phyloP scores from a whole-genome alignment of 2,797 vertebrate genomes.

The Lutjanus argentimaculatus region DNA sequence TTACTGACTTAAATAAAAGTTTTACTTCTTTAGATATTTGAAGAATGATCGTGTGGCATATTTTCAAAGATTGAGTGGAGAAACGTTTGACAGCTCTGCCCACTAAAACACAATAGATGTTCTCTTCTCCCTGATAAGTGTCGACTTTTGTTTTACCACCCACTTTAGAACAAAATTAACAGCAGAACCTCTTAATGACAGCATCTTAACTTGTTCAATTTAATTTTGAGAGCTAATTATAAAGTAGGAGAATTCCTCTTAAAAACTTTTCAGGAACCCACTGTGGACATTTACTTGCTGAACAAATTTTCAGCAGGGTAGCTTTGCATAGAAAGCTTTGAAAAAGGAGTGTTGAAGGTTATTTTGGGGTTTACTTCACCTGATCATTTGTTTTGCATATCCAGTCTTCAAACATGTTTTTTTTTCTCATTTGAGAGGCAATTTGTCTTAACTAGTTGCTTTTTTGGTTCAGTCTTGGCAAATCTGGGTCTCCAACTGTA shows the following conservation, averaged over 20 bases:
- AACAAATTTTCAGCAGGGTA: neutral
- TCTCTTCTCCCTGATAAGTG: constrained; percentile 25
- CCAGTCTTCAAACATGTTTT: constrained; percentile 12
- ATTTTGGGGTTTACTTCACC: constrained; percentile 8
- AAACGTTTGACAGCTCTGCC: constrained; percentile 46
- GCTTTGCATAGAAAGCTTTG: neutral
- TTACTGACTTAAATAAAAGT: neutral
- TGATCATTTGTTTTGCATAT: neutral
- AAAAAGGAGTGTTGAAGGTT: neutral
- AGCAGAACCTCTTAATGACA: neutral
- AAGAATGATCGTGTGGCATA: constrained; percentile 7
- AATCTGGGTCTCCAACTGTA: constrained; percentile 27
- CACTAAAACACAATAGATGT: constrained; percentile 30
- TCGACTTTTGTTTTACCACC: constrained; percentile 33
- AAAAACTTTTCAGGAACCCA: too few species aligned
- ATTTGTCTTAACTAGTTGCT: constrained; percentile 26
- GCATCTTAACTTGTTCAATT: neutral
- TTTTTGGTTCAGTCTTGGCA: constrained; percentile 26
- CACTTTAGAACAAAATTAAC: constrained; percentile 26
- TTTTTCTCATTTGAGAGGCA: neutral
- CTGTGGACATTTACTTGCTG: neutral
- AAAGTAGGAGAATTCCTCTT: too few species aligned
- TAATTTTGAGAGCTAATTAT: neutral
- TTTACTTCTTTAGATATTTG: neutral
- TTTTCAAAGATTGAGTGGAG: neutral